These are phyloP conservation scores for Bombycilla garrulus DNA, from an alignment of 2,113 vertebrate species.

Conservation along the genomic window DNA sequence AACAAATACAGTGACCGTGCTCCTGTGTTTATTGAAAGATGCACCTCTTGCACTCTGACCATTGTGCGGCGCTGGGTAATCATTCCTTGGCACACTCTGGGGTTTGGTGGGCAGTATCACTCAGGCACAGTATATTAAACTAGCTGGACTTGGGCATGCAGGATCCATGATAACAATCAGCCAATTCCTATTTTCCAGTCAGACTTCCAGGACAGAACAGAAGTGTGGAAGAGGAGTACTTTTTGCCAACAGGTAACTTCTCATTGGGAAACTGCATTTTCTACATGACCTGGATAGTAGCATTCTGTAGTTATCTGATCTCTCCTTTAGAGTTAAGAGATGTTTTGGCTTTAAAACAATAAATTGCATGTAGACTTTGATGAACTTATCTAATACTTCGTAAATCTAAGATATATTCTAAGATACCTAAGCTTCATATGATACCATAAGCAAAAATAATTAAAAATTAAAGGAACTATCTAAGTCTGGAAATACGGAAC, in stretches of 20 bases:
- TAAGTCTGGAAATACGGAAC: not conserved
- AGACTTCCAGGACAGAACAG: not conserved
- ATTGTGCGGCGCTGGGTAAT: not conserved
- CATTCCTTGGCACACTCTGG: not conserved
- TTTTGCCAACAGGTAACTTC: not conserved
- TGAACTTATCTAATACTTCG: not conserved
- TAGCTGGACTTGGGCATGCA: not conserved
- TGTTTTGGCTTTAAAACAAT: not conserved
- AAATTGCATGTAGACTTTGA: not conserved
- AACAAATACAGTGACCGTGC: not conserved
- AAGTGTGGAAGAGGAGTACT: constrained; percentile 11
- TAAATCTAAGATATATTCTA: not conserved
- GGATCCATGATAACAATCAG: not conserved
- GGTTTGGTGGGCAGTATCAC: not conserved
- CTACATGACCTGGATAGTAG: not conserved
- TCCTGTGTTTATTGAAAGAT: not conserved
- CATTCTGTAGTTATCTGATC: not conserved
- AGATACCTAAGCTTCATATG: not conserved
- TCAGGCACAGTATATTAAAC: not conserved
- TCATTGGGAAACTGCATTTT: not conserved
- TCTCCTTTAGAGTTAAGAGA: not conserved
- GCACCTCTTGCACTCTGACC: not conserved
- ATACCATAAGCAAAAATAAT: not conserved
- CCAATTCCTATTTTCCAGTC: constrained; percentile 10
- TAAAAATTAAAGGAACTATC: fast-evolving